These are phyloP conservation scores for Pluvialis apricaria DNA, from an alignment of 2,113 vertebrate genomes.

Conservation along the genomic window DNA sequence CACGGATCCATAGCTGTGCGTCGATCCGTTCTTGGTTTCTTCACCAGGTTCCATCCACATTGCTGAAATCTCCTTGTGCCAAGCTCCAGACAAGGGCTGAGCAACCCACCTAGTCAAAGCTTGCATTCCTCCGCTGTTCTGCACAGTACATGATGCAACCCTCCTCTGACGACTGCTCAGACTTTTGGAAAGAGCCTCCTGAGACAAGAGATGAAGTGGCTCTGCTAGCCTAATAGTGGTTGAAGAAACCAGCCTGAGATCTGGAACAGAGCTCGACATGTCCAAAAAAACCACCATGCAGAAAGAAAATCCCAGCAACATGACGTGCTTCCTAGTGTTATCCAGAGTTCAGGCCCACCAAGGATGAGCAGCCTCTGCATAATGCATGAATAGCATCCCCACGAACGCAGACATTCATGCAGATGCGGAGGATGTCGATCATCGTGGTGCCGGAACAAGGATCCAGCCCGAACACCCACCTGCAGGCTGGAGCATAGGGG, in stretches of 20 bases:
- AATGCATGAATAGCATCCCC: fast-evolving
- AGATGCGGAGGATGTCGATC: background rate
- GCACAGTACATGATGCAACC: fast-evolving
- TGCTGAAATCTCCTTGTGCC: background rate
- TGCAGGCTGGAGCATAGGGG: background rate
- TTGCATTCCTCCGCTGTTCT: background rate
- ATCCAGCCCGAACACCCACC: background rate
- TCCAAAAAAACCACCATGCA: background rate
- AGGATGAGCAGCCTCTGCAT: background rate
- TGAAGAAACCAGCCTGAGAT: background rate
- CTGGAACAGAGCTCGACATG: fast-evolving
- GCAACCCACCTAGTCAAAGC: background rate
- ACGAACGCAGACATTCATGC: fast-evolving
- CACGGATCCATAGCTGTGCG: background rate
- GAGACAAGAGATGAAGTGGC: background rate
- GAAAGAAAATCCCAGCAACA: background rate
- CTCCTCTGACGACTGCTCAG: background rate
- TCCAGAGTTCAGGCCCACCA: background rate
- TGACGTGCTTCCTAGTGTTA: background rate
- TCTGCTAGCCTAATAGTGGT: background rate
- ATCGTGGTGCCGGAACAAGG: background rate
- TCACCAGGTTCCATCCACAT: background rate
- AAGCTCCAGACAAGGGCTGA: background rate
- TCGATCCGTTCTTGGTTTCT: background rate
- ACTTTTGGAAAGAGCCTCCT: background rate